These are phyloP conservation scores for Euplexia lucipara DNA, from an alignment of 2,888 invertebrate genomes.

Conservation along the genomic window DNA sequence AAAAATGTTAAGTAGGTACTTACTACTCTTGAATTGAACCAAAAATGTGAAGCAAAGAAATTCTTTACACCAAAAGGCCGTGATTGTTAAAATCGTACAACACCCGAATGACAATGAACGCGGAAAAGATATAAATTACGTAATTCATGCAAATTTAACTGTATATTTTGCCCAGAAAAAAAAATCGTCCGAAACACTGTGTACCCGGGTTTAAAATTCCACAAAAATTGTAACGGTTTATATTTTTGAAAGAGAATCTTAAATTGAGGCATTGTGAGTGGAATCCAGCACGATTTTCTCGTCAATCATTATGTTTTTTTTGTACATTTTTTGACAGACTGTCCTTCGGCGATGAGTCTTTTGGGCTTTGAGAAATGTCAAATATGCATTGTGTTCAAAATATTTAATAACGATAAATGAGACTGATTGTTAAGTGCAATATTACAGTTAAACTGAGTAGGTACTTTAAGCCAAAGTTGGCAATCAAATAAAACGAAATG, in stretches of 20 bases:
- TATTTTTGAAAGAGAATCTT: slow-evolving; percentile 70
- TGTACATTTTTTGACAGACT: slow-evolving; percentile 47
- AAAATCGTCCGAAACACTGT: slow-evolving; percentile 57
- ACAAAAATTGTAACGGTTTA: slow-evolving; percentile 74
- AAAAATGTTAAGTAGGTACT: slow-evolving; percentile 26
- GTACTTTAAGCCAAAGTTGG: background rate
- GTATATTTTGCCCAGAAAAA: slow-evolving; percentile 66
- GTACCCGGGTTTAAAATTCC: slow-evolving; percentile 72
- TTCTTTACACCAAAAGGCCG: slow-evolving; percentile 49
- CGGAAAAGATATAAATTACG: slow-evolving; percentile 76
- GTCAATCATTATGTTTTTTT: slow-evolving; percentile 62
- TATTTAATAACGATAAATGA: slow-evolving; percentile 20
- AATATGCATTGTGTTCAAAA: slow-evolving; percentile 40
- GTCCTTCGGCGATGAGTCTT: slow-evolving; percentile 52
- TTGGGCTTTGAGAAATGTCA: slow-evolving; percentile 39
- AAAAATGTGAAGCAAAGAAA: slow-evolving; percentile 33
- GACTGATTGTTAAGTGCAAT: background rate
- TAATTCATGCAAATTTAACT: slow-evolving; percentile 82
- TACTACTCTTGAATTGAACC: slow-evolving; percentile 8
- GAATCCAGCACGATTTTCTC: slow-evolving; percentile 64
- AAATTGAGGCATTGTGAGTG: slow-evolving; percentile 77
- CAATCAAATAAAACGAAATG: background rate
- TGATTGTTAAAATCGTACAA: slow-evolving; percentile 61
- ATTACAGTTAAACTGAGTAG: slow-evolving; percentile 3
- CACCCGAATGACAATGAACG: slow-evolving; percentile 71